Evolutionary conservation across 2,113 vertebrate species (phyloP).

Genomic region (Podarcis muralis): DNA sequence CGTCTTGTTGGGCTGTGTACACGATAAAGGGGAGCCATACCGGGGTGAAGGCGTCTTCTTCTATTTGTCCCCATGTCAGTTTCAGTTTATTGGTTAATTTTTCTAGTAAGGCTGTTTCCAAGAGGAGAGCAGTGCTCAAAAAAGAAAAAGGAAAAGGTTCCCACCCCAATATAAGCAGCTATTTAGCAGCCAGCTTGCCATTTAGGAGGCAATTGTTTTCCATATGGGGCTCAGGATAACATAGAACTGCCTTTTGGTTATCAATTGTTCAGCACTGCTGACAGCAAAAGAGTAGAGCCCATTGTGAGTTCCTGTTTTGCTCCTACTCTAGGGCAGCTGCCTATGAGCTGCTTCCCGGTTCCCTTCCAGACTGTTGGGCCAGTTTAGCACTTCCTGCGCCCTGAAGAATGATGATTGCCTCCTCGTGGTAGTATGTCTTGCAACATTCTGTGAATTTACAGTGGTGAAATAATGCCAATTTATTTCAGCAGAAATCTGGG

Average conservation of each 20-base stretch:
- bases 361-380: slow-evolving; percentile 18
- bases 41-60: no score
- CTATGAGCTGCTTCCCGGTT: neutral
- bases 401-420: neutral
- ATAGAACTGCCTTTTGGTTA: neutral
- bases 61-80: no score
- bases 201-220: neutral
- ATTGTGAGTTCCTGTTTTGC: neutral
- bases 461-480: slow-evolving; percentile 29
- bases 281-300: neutral
- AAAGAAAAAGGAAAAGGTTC: neutral
- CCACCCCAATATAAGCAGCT: neutral
- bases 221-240: neutral
- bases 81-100: no score
- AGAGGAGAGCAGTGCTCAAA: neutral
- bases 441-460: slow-evolving; percentile 50
- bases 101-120: no score
- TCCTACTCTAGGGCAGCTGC: neutral
- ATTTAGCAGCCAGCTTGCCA: neutral
- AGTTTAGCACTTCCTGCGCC: neutral
- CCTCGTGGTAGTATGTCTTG: neutral
- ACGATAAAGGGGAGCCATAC: no score
- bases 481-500: slow-evolving; percentile 60
- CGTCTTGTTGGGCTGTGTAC: no score
- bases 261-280: neutral